Evolutionary conservation across 2,797 vertebrate genomes (phyloP).

Genomic region (Melanotaenia maccullochi): DNA sequence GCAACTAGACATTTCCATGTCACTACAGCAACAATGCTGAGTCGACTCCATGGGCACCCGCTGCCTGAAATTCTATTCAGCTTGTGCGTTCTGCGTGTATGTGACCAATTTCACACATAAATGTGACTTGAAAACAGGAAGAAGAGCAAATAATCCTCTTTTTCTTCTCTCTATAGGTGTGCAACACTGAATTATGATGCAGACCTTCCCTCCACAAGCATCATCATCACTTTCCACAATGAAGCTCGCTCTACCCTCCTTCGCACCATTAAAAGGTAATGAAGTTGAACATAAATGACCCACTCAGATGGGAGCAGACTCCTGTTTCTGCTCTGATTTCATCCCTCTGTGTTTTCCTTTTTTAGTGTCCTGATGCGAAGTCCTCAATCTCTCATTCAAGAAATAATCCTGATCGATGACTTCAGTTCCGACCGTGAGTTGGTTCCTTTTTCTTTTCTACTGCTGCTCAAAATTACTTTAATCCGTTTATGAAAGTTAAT

Average conservation of each 20-base stretch:
- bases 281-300: background rate
- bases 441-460: background rate
- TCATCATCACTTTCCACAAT: slow-evolving; percentile 98
- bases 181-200: slow-evolving; percentile 87
- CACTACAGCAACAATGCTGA: slow-evolving; percentile 49
- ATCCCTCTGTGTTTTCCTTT: background rate
- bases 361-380: slow-evolving; percentile 92
- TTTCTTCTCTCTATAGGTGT: slow-evolving; percentile 80
- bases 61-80: slow-evolving; percentile 4
- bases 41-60: background rate
- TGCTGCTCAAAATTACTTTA: background rate
- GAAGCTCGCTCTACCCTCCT: slow-evolving; percentile 96
- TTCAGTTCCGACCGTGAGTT: slow-evolving; percentile 96
- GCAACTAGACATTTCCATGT: slow-evolving; percentile 60
- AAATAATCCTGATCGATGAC: slow-evolving; percentile 97
- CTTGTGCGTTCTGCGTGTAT: background rate
- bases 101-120: background rate
- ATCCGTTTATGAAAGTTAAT: background rate
- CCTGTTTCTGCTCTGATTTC: background rate
- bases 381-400: slow-evolving; percentile 90
- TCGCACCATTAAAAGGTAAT: slow-evolving; percentile 93
- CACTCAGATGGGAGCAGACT: no score
- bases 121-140: background rate
- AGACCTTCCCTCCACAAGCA: slow-evolving; percentile 90
- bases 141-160: background rate